Evolutionary conservation across 1,140 invertebrate species (phyloP).

Genomic region (Pachyrhynchus sulphureomaculatus): DNA sequence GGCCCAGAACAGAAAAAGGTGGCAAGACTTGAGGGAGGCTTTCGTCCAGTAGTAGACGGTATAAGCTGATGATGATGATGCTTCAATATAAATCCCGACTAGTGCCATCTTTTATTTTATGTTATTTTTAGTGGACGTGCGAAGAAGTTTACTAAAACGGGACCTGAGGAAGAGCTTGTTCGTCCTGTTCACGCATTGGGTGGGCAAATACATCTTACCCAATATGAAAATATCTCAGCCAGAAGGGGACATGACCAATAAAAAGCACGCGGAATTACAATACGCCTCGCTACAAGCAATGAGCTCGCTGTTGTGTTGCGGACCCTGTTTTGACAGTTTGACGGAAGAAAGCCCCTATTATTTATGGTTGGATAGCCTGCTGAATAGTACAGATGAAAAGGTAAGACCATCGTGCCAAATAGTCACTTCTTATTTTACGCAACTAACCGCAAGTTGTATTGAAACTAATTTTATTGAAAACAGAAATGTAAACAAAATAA

Average conservation of each 20-base stretch:
- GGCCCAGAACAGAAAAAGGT: too few relatives aligned
- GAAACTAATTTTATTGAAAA: too few relatives aligned
- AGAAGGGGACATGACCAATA: constrained; percentile 39
- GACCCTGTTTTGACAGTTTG: constrained; percentile 87
- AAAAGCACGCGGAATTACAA: constrained; percentile 65
- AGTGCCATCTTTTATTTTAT: too few relatives aligned
- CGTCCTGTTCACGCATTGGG: constrained; percentile 91
- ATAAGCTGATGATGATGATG: too few relatives aligned
- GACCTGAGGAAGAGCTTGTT: constrained; percentile 87
- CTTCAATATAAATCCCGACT: too few relatives aligned
- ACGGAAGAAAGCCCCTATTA: constrained; percentile 92
- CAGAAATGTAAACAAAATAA: too few relatives aligned
- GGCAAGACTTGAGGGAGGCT: too few relatives aligned
- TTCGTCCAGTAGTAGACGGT: too few relatives aligned
- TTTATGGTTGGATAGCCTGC: constrained; percentile 87
- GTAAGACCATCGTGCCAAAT: constrained; percentile 53
- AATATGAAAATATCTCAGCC: constrained; percentile 32
- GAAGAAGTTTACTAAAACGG: constrained; percentile 80
- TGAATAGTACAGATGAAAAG: constrained; percentile 87
- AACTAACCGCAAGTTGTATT: too few relatives aligned
- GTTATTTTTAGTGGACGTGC: constrained; percentile 80
- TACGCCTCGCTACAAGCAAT: constrained; percentile 81
- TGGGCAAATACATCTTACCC: constrained; percentile 72
- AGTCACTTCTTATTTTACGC: not conserved
- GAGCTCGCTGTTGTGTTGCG: constrained; percentile 92